phyloP scores from a whole-genome alignment of 2,888 invertebrate species.

The Ormyrus nitidulus region DNA sequence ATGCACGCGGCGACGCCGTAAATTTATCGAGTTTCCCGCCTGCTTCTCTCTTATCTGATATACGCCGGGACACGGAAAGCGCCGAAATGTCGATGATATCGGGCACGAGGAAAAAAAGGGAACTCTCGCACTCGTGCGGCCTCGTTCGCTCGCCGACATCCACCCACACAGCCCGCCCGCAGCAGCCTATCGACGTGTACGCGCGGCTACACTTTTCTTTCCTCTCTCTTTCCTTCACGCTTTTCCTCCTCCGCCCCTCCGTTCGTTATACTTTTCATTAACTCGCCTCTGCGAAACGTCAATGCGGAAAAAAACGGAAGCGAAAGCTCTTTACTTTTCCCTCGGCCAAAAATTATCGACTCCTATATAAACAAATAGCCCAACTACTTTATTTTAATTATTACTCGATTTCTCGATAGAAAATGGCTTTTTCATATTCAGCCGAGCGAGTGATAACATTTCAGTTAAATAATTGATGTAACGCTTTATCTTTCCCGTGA shows the following conservation, averaged over 20 bases:
- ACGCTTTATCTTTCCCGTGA: too few relatives aligned
- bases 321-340: not conserved
- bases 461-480: too few relatives aligned
- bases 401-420: too few relatives aligned
- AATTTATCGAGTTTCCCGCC: constrained; percentile 62
- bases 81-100: constrained; percentile 61
- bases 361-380: too few relatives aligned
- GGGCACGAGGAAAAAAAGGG: not conserved
- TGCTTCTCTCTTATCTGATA: constrained; percentile 32
- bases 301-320: constrained; percentile 1
- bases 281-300: not conserved
- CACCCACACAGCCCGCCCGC: too few relatives aligned
- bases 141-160: too few relatives aligned
- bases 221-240: constrained; percentile 20
- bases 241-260: not conserved
- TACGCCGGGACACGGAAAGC: constrained; percentile 43
- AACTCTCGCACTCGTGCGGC: not conserved
- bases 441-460: too few relatives aligned
- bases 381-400: too few relatives aligned
- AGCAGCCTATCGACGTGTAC: too few relatives aligned
- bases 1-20: constrained; percentile 29
- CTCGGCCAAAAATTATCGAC: too few relatives aligned
- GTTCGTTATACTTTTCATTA: not conserved
- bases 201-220: not conserved
- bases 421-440: too few relatives aligned